Percentiles rank a stretch among this genome's conserved stretches.
Conservation (phyloP, 2,888 invertebrate genomes). For the Lumbricus terrestris region DNA sequence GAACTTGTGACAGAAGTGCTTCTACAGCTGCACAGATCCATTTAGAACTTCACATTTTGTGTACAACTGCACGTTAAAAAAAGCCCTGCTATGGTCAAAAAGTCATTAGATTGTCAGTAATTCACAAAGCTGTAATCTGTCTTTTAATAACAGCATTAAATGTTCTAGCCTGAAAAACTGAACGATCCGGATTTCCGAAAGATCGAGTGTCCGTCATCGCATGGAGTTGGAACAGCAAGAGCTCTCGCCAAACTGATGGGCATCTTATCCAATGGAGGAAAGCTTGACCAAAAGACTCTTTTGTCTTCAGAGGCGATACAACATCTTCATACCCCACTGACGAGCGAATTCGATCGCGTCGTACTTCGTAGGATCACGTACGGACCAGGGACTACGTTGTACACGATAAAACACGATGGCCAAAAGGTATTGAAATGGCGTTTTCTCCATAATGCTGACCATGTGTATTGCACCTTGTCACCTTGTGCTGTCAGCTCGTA, state of each 20-base stretch:
- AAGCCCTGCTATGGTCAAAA: no score
- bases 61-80: no score
- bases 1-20: no score
- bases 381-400: conserved; percentile 29
- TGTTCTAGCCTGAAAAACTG: conserved; percentile 38
- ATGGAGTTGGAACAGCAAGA: conserved; percentile 39
- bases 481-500: no score
- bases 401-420: not conserved
- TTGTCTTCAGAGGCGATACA: conserved; percentile 16
- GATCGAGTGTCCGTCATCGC: conserved; percentile 44
- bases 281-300: conserved; percentile 9
- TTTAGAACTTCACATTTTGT: no score
- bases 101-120: not conserved
- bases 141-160: not conserved
- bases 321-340: conserved; percentile 21
- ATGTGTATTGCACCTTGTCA: no score
- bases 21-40: no score
- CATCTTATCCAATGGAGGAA: conserved; percentile 29
- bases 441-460: not conserved
- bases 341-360: conserved; percentile 24
- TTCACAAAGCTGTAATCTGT: no score
- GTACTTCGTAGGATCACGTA: conserved; percentile 27
- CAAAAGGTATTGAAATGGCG: conserved; percentile 19
- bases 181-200: conserved; percentile 48
- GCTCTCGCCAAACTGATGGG: conserved; percentile 35